These are phyloP conservation scores for Tragelaphus buxtoni DNA, from an alignment of 2,113 vertebrate genomes.

Conservation along the genomic window DNA sequence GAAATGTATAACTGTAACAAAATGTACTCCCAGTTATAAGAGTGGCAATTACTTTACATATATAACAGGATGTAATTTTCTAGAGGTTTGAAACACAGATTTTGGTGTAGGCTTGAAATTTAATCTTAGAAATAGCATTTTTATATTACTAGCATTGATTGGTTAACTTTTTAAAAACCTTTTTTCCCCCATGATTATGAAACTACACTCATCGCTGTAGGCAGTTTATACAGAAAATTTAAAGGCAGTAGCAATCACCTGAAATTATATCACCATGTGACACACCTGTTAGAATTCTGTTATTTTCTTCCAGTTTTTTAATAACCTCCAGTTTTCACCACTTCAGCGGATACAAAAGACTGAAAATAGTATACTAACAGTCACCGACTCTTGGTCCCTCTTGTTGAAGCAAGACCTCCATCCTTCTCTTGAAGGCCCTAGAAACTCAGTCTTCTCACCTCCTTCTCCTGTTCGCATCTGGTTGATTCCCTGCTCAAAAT, in stretches of 20 bases:
- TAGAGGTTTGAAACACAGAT: constrained; percentile 19
- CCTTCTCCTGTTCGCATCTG: not conserved
- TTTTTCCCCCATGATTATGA: not conserved
- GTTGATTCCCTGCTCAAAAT: not conserved
- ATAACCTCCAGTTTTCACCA: not conserved
- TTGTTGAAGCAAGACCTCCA: not conserved
- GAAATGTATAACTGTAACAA: not conserved
- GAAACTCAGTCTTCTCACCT: not conserved
- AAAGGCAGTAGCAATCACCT: not conserved
- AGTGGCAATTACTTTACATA: not conserved
- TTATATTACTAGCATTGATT: not conserved
- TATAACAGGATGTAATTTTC: not conserved
- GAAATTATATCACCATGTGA: not conserved
- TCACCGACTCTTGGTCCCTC: not conserved
- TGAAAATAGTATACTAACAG: not conserved
- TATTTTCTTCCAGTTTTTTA: not conserved
- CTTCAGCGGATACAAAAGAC: not conserved
- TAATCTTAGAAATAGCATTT: constrained; percentile 42
- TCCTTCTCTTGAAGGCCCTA: not conserved
- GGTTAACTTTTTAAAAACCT: not conserved
- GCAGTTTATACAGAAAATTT: not conserved
- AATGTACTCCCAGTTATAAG: not conserved
- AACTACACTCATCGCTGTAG: not conserved
- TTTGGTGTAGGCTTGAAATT: constrained; percentile 8
- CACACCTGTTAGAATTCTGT: not conserved